Evolutionary conservation across 1,140 invertebrate genomes (phyloP).

Genomic region (Hycleus phaleratus): DNA sequence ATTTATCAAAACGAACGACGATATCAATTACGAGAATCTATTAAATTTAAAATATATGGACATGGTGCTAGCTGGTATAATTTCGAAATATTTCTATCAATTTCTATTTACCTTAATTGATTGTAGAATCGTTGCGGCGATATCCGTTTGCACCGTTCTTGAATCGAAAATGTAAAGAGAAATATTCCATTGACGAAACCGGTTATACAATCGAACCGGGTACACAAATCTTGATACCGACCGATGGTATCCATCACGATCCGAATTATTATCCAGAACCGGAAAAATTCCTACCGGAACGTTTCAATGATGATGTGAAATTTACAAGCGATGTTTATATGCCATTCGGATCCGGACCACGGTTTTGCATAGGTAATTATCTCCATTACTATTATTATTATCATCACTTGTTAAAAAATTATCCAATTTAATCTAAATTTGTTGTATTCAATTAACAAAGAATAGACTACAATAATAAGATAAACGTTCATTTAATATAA

Average conservation of each 20-base stretch:
- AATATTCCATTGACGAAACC: conserved; percentile 37
- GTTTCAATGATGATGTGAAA: conserved; percentile 45
- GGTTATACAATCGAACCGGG: conserved; percentile 21
- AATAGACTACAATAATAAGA: too few relatives aligned
- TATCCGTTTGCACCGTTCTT: conserved; percentile 21
- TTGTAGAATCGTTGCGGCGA: conserved; percentile 18
- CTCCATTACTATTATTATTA: too few relatives aligned
- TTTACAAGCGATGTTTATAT: conserved; percentile 39
- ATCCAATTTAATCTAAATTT: too few relatives aligned
- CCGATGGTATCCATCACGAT: conserved; percentile 40
- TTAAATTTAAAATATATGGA: conserved; percentile 42
- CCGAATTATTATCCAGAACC: conserved; percentile 51
- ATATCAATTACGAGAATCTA: conserved; percentile 39
- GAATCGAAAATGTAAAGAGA: conserved; percentile 36
- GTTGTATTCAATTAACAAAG: too few relatives aligned
- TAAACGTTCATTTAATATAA: too few relatives aligned
- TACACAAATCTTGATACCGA: conserved; percentile 34
- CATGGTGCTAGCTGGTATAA: conserved; percentile 36
- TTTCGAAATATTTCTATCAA: conserved; percentile 2
- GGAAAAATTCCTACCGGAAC: conserved; percentile 55
- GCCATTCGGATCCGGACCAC: conserved; percentile 53
- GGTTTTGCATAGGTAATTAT: conserved; percentile 50
- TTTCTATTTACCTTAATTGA: conserved; percentile 6
- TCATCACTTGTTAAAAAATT: too few relatives aligned
- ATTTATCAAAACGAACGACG: conserved; percentile 23